phyloP scores from a whole-genome alignment of 2,113 vertebrate genomes.

The Phylloscopus trochilus region DNA sequence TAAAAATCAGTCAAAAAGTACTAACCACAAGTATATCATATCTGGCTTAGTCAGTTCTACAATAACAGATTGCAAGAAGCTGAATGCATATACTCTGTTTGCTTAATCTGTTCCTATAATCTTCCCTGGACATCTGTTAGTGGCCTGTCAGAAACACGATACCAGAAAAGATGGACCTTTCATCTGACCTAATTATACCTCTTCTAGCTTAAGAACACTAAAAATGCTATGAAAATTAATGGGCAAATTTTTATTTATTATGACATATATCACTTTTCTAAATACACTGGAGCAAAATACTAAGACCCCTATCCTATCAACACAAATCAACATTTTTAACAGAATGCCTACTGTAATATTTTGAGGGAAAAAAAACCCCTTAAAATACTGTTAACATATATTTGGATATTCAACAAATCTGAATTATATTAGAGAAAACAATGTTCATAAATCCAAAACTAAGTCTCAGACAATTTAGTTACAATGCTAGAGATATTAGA shows the following conservation, averaged over 20 bases:
- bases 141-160: neutral
- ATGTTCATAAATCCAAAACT: neutral
- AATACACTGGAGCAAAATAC: neutral
- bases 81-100: neutral
- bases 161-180: neutral
- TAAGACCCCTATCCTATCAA: neutral
- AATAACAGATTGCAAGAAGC: slow-evolving; percentile 4
- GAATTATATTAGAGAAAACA: neutral
- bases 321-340: neutral
- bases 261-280: neutral
- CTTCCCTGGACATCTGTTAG: slow-evolving; percentile 23
- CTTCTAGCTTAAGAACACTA: neutral
- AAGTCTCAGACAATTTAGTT: neutral
- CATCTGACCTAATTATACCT: neutral
- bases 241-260: neutral
- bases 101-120: neutral
- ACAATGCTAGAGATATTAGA: neutral
- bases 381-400: neutral
- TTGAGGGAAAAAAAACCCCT: neutral
- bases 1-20: slow-evolving; percentile 6
- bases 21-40: neutral
- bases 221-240: neutral
- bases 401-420: neutral
- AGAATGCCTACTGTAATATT: neutral
- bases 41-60: neutral